Percentiles rank a stretch among this genome's conserved stretches.
These are phyloP conservation scores for Drosophila leontia DNA, from an alignment of 1,140 invertebrate genomes.

Conservation along the genomic window DNA sequence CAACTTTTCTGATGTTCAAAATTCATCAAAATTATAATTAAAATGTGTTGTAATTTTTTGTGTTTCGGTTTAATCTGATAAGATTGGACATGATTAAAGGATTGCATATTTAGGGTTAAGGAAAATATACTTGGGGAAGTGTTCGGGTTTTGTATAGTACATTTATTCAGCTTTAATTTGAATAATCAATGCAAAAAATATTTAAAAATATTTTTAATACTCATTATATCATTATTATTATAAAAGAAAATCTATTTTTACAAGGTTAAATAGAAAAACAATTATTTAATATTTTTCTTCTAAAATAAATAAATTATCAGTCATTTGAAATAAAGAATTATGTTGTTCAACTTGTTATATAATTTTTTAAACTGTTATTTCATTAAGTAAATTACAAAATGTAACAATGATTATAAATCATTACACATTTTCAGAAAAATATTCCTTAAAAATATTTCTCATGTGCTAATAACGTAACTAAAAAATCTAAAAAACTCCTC, in stretches of 20 bases:
- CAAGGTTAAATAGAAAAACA: too few relatives aligned
- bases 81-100: background rate
- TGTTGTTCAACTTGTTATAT: too few relatives aligned
- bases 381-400: background rate
- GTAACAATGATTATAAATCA: background rate
- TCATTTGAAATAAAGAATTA: too few relatives aligned
- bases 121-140: background rate
- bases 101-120: background rate
- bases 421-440: background rate
- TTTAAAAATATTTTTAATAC: too few relatives aligned
- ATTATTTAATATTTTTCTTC: too few relatives aligned
- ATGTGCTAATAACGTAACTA: constrained; percentile 22
- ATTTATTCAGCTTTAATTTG: background rate
- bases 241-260: too few relatives aligned
- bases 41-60: constrained; percentile 25
- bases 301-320: too few relatives aligned
- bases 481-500: background rate
- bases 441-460: background rate
- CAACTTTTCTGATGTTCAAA: constrained; percentile 30
- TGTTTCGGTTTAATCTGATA: constrained; percentile 5
- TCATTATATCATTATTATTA: too few relatives aligned
- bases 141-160: background rate
- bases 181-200: too few relatives aligned
- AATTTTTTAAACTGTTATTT: too few relatives aligned
- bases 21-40: constrained; percentile 71